Evolutionary conservation across 2,888 invertebrate species (phyloP), one percentile per base, ranked within the genome.

Genomic region (Xylocampa areola): DNA sequence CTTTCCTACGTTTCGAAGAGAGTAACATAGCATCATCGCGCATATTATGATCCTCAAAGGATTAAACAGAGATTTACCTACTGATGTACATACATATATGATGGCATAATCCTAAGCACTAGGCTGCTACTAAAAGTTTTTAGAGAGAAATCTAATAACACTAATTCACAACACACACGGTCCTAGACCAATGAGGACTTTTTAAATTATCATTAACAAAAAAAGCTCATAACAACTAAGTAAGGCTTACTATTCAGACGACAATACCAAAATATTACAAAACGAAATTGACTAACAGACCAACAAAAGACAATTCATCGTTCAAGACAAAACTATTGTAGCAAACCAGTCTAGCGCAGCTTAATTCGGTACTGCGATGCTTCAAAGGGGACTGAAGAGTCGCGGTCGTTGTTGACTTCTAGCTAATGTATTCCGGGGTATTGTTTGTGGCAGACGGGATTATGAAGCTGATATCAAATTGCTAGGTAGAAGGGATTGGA

Each of bases 341-440:
- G 72, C 21, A 40, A 72, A 65, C 71, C 68, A 68, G 76, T 75
- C 67, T 51, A 76, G 64, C 76, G 49, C 49, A 67, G 57, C 65
- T 73, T 80, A 80, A 79, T 80, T 73, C 50, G 57, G 69, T 66
- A 66, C 40, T 68, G 62, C 64, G 65, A 75, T 60, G 57, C 62
- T 54, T 78, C 75, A 75, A 77, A 77, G 59, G 62, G 64, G 62
- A 29, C 50, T 54, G 40, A 11, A 52, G 48, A 64, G 41, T 59
- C 66, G 69, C 81, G 83, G 82, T 85, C 75, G 68, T 84, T 85
- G 81, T 77, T 87, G 88, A 87, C 88, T 90, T 79, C 81, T 70
- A 83, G 80, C 82, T 90, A 92, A 91, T 92, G 88, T 89, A 90
- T 91, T 92, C 90, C 80, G 78, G 71, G 51, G 86, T 83, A 89